A percentile compares a stretch with the other conserved stretches of the same genome.
Evolutionary conservation across 2,797 vertebrate genomes (phyloP).

Genomic region (Rhincodon typus): DNA sequence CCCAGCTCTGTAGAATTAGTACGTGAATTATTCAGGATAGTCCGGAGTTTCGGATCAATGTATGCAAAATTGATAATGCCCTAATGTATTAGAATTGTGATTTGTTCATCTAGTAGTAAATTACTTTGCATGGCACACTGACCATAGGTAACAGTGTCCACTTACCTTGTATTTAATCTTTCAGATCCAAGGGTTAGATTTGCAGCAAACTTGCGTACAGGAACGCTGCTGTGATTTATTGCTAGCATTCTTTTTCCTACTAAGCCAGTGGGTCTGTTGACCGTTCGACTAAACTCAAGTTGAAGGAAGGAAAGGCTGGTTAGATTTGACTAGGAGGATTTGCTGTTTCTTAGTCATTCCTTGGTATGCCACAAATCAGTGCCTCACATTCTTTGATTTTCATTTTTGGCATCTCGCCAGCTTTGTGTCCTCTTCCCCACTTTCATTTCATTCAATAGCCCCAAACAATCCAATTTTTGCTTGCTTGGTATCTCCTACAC

Average conservation of each 20-base stretch:
- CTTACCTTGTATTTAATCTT: background rate
- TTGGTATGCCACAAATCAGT: background rate
- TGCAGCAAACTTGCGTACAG: background rate
- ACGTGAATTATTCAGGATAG: background rate
- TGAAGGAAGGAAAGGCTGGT: background rate
- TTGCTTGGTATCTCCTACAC: background rate
- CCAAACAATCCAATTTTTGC: background rate
- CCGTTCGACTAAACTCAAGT: background rate
- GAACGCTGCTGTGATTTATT: background rate
- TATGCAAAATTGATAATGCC: background rate
- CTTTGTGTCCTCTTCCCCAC: background rate
- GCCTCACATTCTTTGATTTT: background rate
- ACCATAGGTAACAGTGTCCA: background rate
- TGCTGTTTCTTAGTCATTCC: background rate
- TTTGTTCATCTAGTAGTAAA: background rate
- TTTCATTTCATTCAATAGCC: background rate
- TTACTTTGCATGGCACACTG: background rate
- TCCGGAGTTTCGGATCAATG: background rate
- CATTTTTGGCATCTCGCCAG: background rate
- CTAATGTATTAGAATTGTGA: background rate
- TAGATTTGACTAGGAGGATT: background rate
- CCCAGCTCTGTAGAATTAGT: background rate
- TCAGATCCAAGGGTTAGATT: background rate
- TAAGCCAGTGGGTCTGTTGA: background rate
- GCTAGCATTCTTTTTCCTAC: background rate